A percentile compares a stretch with the other conserved stretches of the same genome.
phyloP scores from a whole-genome alignment of 2,888 invertebrate species.

The Balanococcus diminutus region DNA sequence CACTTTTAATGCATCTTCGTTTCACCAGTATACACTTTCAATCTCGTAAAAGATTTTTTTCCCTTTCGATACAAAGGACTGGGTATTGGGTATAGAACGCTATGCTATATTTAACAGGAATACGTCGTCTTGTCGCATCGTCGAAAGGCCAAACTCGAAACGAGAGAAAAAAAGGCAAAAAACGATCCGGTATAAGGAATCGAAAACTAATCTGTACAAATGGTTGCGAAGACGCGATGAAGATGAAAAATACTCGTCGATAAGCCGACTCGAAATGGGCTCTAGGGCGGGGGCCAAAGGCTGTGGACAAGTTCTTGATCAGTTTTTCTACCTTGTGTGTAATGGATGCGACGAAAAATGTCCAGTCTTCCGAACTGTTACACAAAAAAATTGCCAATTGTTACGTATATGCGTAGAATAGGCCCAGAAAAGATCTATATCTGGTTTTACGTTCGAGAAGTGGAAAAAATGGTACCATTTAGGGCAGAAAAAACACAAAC shows the following conservation, averaged over 20 bases:
- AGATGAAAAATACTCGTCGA: conserved; percentile 27
- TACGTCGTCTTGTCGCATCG: background rate
- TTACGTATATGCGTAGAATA: background rate
- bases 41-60: background rate
- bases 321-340: conserved; percentile 7
- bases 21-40: conserved; percentile 2
- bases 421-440: conserved; percentile 22
- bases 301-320: background rate
- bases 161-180: background rate
- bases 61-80: background rate
- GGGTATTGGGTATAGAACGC: background rate
- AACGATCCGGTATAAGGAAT: background rate
- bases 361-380: conserved; percentile 3
- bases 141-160: conserved; percentile 1
- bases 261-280: background rate
- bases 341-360: conserved; percentile 42
- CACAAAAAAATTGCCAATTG: conserved; percentile 29
- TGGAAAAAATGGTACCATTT: conserved; percentile 38
- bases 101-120: background rate
- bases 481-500: background rate
- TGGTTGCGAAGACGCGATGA: conserved; percentile 6
- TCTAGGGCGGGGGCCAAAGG: background rate
- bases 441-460: conserved; percentile 20
- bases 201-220: conserved; percentile 27
- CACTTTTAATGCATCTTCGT: conserved; percentile 9